phyloP scores from a whole-genome alignment of 2,113 vertebrate genomes.

The Neopipo cinnamomea region DNA sequence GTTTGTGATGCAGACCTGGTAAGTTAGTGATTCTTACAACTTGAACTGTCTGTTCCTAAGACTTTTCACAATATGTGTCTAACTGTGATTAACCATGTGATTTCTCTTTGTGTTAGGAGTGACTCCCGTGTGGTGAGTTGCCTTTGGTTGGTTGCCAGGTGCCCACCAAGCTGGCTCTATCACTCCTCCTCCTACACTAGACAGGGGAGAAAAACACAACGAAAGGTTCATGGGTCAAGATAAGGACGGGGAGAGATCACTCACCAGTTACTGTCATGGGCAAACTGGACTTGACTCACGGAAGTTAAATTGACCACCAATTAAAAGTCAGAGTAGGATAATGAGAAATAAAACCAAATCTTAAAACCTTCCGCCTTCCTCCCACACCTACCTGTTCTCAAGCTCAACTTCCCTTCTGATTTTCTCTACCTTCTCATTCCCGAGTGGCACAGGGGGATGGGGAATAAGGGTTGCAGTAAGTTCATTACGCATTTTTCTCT shows the following conservation, averaged over 20 bases:
- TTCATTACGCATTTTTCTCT: background rate
- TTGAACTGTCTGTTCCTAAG: background rate
- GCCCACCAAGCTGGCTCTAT: background rate
- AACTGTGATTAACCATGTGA: background rate
- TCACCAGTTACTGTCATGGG: background rate
- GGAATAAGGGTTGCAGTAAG: background rate
- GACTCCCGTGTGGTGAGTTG: background rate
- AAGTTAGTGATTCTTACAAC: background rate
- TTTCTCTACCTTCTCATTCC: background rate
- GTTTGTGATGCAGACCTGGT: background rate
- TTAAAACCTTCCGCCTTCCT: background rate
- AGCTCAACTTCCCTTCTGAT: background rate
- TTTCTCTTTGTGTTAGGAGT: background rate
- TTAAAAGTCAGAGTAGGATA: background rate
- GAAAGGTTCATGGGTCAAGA: accelerated
- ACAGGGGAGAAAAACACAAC: background rate
- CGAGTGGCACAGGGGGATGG: accelerated
- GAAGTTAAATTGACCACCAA: background rate
- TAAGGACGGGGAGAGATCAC: background rate
- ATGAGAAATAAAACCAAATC: background rate
- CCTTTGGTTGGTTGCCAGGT: background rate
- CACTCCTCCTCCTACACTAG: background rate
- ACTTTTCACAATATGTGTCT: background rate
- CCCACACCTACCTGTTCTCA: background rate
- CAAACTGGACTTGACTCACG: accelerated